Percentiles rank a stretch among this genome's conserved stretches.
These are phyloP conservation scores for Acrocephalus arundinaceus DNA, from an alignment of 2,113 vertebrate species.

Conservation along the genomic window DNA sequence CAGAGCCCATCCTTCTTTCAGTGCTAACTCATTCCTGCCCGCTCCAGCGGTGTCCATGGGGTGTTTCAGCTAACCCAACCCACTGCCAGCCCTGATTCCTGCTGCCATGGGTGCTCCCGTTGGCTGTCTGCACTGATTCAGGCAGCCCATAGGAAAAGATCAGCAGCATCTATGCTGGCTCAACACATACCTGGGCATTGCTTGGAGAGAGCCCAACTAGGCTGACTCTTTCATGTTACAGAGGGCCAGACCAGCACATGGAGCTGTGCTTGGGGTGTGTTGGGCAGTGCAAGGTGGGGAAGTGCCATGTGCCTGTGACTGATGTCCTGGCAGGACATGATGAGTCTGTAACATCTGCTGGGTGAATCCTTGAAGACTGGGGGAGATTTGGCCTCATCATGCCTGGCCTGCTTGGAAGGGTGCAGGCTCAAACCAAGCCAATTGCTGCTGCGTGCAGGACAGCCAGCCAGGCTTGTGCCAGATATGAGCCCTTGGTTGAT, in stretches of 20 bases:
- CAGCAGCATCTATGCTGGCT: neutral
- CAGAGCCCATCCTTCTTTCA: neutral
- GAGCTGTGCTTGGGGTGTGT: rapidly evolving
- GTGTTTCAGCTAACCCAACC: neutral
- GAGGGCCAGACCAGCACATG: rapidly evolving
- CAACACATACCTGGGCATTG: neutral
- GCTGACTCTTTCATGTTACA: rapidly evolving
- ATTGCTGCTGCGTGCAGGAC: rapidly evolving
- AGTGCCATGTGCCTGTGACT: neutral
- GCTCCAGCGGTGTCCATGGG: rapidly evolving
- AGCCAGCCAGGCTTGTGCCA: neutral
- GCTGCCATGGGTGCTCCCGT: rapidly evolving
- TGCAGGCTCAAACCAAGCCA: neutral
- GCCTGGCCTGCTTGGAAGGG: neutral
- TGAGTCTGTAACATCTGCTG: neutral
- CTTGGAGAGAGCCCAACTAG: neutral
- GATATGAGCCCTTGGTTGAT: neutral
- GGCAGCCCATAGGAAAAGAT: neutral
- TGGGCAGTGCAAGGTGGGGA: rapidly evolving
- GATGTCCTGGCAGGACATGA: neutral
- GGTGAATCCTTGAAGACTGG: neutral
- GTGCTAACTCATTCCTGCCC: neutral
- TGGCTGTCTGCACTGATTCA: neutral
- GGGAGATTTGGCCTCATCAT: rapidly evolving
- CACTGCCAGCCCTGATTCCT: neutral